Evolutionary conservation across 1,140 invertebrate genomes (phyloP), one percentile per base, ranked within the genome.

Genomic region (Plectrocnemia conspersa): DNA sequence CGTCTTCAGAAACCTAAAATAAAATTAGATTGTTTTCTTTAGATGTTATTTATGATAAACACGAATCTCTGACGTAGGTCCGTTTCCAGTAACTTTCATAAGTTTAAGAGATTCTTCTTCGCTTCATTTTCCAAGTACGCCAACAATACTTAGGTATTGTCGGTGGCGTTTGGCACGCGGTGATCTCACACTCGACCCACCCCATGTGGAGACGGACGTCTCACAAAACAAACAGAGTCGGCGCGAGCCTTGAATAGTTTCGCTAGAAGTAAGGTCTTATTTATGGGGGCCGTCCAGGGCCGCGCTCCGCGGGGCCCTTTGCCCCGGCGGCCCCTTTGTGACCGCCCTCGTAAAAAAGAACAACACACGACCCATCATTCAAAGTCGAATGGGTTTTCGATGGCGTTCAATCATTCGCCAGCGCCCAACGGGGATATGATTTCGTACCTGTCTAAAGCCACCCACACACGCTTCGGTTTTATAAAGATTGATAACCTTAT

Each of bases 231-330:
- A 44, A 44, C 41, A 44, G n/a, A n/a, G n/a, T n/a, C n/a, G n/a
- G n/a, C n/a, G n/a, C n/a, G n/a, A n/a, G 41, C 25, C 41, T 22
- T 25, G 41, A 25, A 22, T 44, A 44, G 41, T 44, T 44, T 44
- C 36, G 11, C 41, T 44, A 23, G 41, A 44, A 44, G 13, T 44
- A 44, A 44, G 41, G 41, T 44, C 41, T 44, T 44, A 44, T 44
- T 44, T 44, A 44, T 44, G 41, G 13, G 23, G 41, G 41, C 13
- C 21, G 7, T 13, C 3, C 3, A 23, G 41, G 21, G 13, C 41
- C 41, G 15, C 11, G 18, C 13, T n/a, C 15, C 13, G 38, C 15
- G 13, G 21, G 6, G 21, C 21, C 41, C 41, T 44, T 44, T 44
- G 21, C 25, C 19, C 41, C n/a, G 13, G 41, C 41, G 41, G 41